These are phyloP conservation scores for Hemicrepidius hirtus DNA, from an alignment of 2,888 invertebrate genomes.

Conservation along the genomic window DNA sequence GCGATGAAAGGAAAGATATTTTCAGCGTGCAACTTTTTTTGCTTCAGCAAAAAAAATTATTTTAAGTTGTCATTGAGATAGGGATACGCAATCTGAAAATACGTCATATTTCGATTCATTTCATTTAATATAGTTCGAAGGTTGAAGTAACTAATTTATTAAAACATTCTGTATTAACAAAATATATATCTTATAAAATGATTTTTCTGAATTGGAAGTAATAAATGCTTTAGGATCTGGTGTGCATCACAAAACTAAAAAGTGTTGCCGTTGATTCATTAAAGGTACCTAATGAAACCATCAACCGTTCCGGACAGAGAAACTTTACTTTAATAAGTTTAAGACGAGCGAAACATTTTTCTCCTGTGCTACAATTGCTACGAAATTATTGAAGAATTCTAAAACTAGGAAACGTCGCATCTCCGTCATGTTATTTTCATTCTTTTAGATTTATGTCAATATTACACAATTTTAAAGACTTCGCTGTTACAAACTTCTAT, in stretches of 20 bases:
- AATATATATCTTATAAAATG: too few species aligned
- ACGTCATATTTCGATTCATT: too few species aligned
- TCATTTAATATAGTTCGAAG: too few species aligned
- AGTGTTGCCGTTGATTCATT: background rate
- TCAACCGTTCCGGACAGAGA: background rate
- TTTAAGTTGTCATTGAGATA: too few species aligned
- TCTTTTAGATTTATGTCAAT: slow-evolving; percentile 28
- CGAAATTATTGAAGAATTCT: slow-evolving; percentile 12
- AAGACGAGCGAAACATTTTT: slow-evolving; percentile 4
- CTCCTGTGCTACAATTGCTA: background rate
- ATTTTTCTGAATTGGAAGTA: too few species aligned
- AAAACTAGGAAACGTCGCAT: slow-evolving; percentile 17
- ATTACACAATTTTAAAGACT: slow-evolving; percentile 12
- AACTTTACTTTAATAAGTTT: slow-evolving; percentile 12
- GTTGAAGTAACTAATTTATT: too few species aligned
- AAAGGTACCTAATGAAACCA: slow-evolving; percentile 8
- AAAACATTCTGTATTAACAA: too few species aligned
- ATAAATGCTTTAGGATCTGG: background rate
- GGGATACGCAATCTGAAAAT: too few species aligned
- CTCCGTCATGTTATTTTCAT: slow-evolving; percentile 5
- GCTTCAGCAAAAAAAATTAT: too few species aligned
- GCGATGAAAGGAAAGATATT: too few species aligned
- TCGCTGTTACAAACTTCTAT: slow-evolving; percentile 16
- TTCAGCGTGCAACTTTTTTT: too few species aligned
- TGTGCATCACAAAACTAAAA: background rate